Percentiles rank a stretch among this genome's conserved stretches.
Conservation (phyloP, 2,113 vertebrate species). For the Cettia cetti region DNA sequence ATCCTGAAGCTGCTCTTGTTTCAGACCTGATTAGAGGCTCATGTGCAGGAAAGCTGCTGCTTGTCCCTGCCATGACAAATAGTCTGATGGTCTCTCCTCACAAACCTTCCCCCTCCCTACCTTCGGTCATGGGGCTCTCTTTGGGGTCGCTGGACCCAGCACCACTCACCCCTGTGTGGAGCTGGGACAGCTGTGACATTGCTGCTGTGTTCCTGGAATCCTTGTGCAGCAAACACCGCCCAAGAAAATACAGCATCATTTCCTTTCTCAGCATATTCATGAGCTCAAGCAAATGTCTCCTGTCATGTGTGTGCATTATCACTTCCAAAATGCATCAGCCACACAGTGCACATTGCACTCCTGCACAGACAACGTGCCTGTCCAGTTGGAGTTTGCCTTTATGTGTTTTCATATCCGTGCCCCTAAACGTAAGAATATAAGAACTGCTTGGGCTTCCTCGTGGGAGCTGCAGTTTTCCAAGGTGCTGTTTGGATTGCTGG, state of each 20-base stretch:
- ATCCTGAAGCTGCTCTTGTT: conserved; percentile 25
- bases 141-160: background rate
- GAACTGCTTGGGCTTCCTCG: background rate
- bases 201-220: background rate
- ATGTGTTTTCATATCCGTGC: background rate
- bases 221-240: background rate
- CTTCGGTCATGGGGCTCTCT: background rate
- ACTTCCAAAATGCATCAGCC: background rate
- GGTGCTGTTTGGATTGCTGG: background rate
- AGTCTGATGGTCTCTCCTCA: background rate
- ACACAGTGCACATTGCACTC: fast-evolving
- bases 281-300: background rate
- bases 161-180: background rate
- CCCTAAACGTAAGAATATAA: background rate
- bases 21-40: conserved; percentile 33
- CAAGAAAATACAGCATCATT: fast-evolving
- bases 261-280: background rate
- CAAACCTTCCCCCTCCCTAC: background rate
- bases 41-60: background rate
- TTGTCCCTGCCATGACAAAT: background rate
- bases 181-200: background rate
- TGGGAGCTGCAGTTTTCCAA: background rate
- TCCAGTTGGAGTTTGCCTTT: background rate
- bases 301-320: background rate
- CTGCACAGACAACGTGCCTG: background rate